Base-by-base conservation (phyloP, 2,888 invertebrate genomes). In the Masnerella sp. region DNA sequence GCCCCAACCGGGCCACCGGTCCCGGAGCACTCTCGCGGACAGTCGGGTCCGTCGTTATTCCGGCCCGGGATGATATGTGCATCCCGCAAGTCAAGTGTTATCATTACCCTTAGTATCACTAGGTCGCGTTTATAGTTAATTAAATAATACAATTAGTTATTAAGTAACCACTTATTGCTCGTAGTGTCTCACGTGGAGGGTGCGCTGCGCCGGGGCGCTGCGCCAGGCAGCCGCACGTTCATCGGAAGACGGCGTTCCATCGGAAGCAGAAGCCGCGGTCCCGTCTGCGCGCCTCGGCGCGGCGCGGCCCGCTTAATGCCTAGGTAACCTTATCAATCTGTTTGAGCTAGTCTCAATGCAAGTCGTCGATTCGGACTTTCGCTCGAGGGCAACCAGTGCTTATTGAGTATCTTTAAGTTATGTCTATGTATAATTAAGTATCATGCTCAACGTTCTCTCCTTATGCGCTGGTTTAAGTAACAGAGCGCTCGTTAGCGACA, bases 81-180 rank as follows among this genome's bases (percentile, higher is more conserved):
- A 74, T 62, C 68, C 74, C 68, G 20, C 11, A 59, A 52, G 32
- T 64, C 36, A 56, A 56, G 49, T 64, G 43, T 45, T 61, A 58
- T 61, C 34, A 59, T 69, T 72, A 73, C 52, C 56, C 71, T 62
- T 69, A 69, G 47, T 69, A 71, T 77, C 72, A 75, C 75, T 70
- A 68, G 59, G 51, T 62, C 68, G 68, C 73, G 61, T 64, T 75
- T 78, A 75, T 78, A 74, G 65, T 77, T 79, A 79, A 76, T n/a
- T n/a, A n/a, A n/a, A n/a, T n/a, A n/a, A 75, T 80, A 79, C 79
- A 58, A 22, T 58, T 49, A 81, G 73, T 78, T 58, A 62, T 68
- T 81, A 82, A 81, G 79, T 78, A 80, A 81, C 82, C 83, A 79
- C 84, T 85, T 85, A 85, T 85, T 85, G 85, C 85, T 85, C 83